phyloP scores from a whole-genome alignment of 2,797 vertebrate species.

The Neopelma chrysocephalum region DNA sequence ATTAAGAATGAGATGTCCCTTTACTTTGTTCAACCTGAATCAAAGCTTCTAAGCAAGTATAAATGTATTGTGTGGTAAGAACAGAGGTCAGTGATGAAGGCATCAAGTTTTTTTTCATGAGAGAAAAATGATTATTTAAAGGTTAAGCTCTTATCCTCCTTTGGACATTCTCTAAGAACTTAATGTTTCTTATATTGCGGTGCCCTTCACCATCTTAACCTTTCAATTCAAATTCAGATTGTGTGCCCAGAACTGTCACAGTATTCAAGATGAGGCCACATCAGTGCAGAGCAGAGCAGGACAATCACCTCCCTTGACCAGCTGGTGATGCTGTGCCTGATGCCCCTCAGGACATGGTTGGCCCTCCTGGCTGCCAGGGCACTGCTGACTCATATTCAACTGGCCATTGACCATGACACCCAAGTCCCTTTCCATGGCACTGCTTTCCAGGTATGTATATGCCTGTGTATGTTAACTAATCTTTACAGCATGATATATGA shows the following conservation, averaged over 20 bases:
- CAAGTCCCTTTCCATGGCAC: too few relatives aligned
- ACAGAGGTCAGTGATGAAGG: constrained; percentile 43
- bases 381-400: background rate
- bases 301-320: background rate
- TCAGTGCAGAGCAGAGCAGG: background rate
- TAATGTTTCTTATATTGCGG: background rate
- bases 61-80: constrained; percentile 44
- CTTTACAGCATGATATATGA: background rate
- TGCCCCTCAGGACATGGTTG: background rate
- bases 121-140: constrained; percentile 55
- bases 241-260: background rate
- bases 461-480: background rate
- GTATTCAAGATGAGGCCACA: background rate
- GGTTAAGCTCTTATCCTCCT: constrained; percentile 29
- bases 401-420: background rate
- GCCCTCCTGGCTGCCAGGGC: background rate
- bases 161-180: background rate
- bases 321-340: background rate
- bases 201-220: too few relatives aligned
- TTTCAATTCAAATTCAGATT: too few relatives aligned
- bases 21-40: constrained; percentile 58
- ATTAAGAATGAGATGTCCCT: constrained; percentile 55
- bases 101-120: constrained; percentile 40
- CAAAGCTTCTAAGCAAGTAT: constrained; percentile 47
- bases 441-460: background rate